Conservation (phyloP, 2,888 invertebrate genomes). For the Trilocha varians region DNA sequence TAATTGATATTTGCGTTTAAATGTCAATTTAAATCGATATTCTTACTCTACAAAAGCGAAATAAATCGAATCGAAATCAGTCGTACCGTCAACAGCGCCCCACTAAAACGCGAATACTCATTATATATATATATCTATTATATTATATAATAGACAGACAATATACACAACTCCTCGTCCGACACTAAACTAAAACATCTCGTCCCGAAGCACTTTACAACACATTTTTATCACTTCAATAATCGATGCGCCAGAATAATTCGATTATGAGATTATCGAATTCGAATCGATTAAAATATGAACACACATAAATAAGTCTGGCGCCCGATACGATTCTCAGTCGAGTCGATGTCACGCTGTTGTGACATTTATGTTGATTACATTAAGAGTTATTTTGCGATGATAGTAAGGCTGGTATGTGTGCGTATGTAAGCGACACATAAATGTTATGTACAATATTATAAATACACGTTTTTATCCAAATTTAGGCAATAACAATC, state of each 20-base stretch:
- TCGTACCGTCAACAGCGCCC: no score
- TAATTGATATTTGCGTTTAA: no score
- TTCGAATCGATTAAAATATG: neutral
- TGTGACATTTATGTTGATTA: neutral
- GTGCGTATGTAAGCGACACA: no score
- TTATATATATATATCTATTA: constrained; percentile 47
- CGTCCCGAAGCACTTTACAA: constrained; percentile 26
- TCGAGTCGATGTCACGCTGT: neutral
- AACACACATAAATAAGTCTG: neutral
- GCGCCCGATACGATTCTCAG: neutral
- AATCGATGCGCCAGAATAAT: no score
- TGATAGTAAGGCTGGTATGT: no score
- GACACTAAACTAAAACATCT: constrained; percentile 27
- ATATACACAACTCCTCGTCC: constrained; percentile 44
- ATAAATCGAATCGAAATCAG: no score
- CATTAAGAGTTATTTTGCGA: neutral
- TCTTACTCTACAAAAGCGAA: no score
- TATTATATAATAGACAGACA: constrained; percentile 39
- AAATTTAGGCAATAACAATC: no score
- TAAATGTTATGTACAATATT: no score
- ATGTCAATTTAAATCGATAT: no score
- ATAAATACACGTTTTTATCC: no score
- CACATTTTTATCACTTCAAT: constrained; percentile 7
- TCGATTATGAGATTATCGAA: neutral
- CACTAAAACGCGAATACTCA: constrained; percentile 26